A percentile compares a stretch with the other conserved stretches of the same genome.
phyloP scores from a whole-genome alignment of 92 coral and sea anemone genomes.

The Desmophyllum pertusum region DNA sequence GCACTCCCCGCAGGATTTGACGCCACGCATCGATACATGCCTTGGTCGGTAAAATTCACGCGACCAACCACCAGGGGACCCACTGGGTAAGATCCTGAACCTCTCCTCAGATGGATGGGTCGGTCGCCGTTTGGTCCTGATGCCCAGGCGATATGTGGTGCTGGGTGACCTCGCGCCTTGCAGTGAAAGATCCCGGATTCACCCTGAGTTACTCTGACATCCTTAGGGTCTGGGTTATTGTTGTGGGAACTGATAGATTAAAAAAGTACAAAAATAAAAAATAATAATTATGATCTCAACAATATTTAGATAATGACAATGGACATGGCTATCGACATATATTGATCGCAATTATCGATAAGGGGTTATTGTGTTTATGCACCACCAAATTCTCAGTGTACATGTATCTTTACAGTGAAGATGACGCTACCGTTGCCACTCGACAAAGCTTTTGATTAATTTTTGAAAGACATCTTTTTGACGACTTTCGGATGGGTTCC shows the following conservation, averaged over 20 bases:
- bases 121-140: conserved; percentile 88
- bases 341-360: no score
- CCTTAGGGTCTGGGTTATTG: conserved; percentile 75
- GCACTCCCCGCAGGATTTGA: conserved; percentile 91
- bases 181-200: conserved; percentile 83
- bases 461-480: no score
- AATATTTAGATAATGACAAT: no score
- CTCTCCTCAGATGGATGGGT: conserved; percentile 88
- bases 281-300: background rate
- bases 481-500: no score
- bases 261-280: background rate
- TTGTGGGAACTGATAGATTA: conserved; percentile 62
- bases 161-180: conserved; percentile 97
- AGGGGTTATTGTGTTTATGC: no score
- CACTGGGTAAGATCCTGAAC: conserved; percentile 72
- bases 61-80: conserved; percentile 72
- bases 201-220: conserved; percentile 70
- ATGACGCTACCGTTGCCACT: no score
- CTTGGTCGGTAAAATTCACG: conserved; percentile 83
- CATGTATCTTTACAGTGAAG: no score
- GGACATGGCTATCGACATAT: no score
- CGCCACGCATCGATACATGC: conserved; percentile 91
- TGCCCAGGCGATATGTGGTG: conserved; percentile 99
- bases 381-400: no score
- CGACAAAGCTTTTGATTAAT: no score